Conservation (phyloP, 2,888 invertebrate genomes). For the Sialis lutaria region DNA sequence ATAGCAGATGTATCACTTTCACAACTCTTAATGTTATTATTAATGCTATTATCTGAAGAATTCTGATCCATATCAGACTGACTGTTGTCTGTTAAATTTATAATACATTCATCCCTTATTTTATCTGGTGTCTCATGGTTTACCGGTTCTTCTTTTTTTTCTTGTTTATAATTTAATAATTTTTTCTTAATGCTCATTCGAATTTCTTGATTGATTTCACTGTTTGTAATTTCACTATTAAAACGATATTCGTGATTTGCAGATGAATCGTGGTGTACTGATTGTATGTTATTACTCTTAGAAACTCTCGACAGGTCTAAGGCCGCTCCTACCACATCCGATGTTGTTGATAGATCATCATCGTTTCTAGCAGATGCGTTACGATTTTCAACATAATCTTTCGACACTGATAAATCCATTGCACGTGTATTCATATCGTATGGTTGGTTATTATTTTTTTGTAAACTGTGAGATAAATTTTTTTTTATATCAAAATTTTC, state of each 20-base stretch:
- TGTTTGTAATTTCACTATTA: neutral
- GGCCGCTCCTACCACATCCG: neutral
- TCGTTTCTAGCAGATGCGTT: conserved; percentile 2
- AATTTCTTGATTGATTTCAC: conserved; percentile 1
- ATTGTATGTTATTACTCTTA: neutral
- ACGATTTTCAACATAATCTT: conserved; percentile 5
- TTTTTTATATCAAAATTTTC: neutral
- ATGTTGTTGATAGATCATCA: neutral
- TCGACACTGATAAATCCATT: conserved; percentile 2
- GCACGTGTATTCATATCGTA: neutral
- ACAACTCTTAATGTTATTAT: neutral
- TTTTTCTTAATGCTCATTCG: conserved; percentile 3
- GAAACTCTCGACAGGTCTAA: neutral
- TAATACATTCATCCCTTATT: neutral
- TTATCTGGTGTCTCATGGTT: neutral
- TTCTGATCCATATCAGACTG: conserved; percentile 10
- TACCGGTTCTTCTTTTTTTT: conserved; percentile 3
- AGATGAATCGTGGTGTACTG: conserved; percentile 11
- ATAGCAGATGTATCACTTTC: neutral
- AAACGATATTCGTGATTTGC: conserved; percentile 6
- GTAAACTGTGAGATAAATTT: neutral
- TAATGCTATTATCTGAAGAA: neutral
- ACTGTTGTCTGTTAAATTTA: conserved; percentile 4
- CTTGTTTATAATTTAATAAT: conserved; percentile 3
- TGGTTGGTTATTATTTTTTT: neutral